Base-by-base conservation (phyloP, 2,113 vertebrate species). In the Lepus timidus region DNA sequence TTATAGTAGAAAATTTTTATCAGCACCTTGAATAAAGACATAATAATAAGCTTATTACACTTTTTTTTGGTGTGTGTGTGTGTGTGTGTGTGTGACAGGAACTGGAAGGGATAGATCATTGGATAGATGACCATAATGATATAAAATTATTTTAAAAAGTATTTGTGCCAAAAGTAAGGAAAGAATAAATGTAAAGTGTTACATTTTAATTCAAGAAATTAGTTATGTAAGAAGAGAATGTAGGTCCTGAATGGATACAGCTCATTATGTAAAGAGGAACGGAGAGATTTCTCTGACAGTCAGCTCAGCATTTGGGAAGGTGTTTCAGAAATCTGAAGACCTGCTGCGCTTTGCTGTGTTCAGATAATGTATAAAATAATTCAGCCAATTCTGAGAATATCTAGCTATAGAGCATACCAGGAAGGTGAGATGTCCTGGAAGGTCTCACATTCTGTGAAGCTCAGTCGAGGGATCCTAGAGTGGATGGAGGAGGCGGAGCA, bases 1-100 rank as follows among this genome's bases (percentile, higher is more conserved):
- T 88, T 65, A 87, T 39, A 65, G 67, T 68, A 61, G 81, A 52
- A 52, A 6, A 58, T 58, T 70, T 90, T 81, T 90, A 51, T 80
- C 75, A 55, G 0, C 13, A 84, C 58, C 31, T 95, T 52, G 20
- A 76, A 82, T 67, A 87, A 88, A 79, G 11, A 70, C 22, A 14
- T 58, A 65, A 49, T 90, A 85, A 17, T 9, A 79, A 75, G 58
- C 8, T 36, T 70, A 64, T 33, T 39, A 78, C 0, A 36, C 22
- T 70, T 82, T 83, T 61, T 31, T 70, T 85, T 83, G 44, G n/a
- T 44, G 39, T n/a, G 39, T 44, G 44, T 44, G 44, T 44, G 44
- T 44, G 44, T 44, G 44, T 44, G 44, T 44, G 44, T 44, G 44
- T 44, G 20, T 94, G 89, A 76, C 8, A 83, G 84, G 68, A 23